Evolutionary conservation across 2,888 invertebrate genomes (phyloP), one percentile per base, ranked within the genome.

Genomic region (Dicranocentrus wangi): DNA sequence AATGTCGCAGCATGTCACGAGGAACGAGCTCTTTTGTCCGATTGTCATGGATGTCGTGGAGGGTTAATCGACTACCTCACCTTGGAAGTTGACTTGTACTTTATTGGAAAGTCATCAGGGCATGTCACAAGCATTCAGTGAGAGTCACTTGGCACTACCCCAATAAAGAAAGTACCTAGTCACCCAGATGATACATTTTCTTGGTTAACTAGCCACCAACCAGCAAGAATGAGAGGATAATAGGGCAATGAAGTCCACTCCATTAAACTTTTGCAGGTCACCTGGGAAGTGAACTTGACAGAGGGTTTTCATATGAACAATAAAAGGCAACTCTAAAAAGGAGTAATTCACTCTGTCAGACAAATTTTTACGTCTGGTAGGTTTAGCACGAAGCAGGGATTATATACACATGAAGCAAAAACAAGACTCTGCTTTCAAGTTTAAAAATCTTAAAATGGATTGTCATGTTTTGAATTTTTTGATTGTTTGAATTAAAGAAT

Each of bases 51-150:
- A n/a, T n/a, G 60, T 65, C n/a, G 71, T 72, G 65, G 72, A 71
- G 77, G 63, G 55, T 80, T 73, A 80, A 73, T 80, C 39, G 80
- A 80, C 80, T 80, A 53, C 60, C 66, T 79, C 79, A 69, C 80
- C 80, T 80, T 80, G 80, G 69, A 68, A 53, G 65, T 25, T 19
- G 5, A 51, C 8, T 19, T 1, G 7, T 58, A 21, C 43, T 75
- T 66, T 75, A 65, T 65, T 80, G 73, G 73, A 66, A 71, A 73
- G 61, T 73, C 73, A 73, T 73, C 73, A 60, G 69, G 79, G 80
- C 80, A 80, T 73, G 80, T 25, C 42, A 69, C 32, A 13, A 23
- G 42, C 61, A 61, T 76, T 76, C 66, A 68, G 42, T 32, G 32
- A 32, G 32, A 32, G 32, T 32, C 32, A 32, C 5, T n/a, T 47